These are phyloP conservation scores for Plecotus auritus DNA, from an alignment of 2,113 vertebrate genomes.

Conservation along the genomic window DNA sequence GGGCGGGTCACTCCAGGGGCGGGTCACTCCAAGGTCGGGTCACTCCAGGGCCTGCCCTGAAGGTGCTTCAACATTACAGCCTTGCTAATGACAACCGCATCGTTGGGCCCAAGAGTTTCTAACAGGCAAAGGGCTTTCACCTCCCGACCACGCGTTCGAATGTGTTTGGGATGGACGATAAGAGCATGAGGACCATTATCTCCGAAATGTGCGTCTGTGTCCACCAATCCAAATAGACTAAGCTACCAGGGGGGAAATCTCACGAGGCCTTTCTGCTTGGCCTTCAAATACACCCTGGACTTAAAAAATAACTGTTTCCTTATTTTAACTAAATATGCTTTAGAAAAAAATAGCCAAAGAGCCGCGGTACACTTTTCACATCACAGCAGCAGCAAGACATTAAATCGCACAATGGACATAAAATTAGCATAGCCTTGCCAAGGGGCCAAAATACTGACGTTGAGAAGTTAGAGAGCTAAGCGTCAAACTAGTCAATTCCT, in stretches of 20 bases:
- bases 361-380: not conserved
- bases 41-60: not conserved
- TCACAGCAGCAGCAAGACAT: not conserved
- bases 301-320: conserved; percentile 34
- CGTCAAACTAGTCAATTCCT: not conserved
- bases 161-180: conserved; percentile 15
- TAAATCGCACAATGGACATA: conserved; percentile 31
- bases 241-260: not conserved
- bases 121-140: conserved; percentile 52
- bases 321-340: not conserved
- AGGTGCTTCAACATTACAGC: not conserved
- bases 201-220: conserved; percentile 21
- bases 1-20: not conserved
- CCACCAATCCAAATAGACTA: conserved; percentile 41
- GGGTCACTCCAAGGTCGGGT: not conserved
- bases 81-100: not conserved
- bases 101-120: conserved; percentile 36
- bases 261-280: not conserved
- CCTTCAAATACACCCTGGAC: conserved; percentile 4
- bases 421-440: not conserved
- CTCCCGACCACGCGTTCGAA: conserved; percentile 47
- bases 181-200: conserved; percentile 39
- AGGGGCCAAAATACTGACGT: not conserved
- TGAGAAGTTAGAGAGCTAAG: not conserved
- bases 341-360: not conserved